Conservation (phyloP, 2,888 invertebrate species). For the Clunio marinus region DNA sequence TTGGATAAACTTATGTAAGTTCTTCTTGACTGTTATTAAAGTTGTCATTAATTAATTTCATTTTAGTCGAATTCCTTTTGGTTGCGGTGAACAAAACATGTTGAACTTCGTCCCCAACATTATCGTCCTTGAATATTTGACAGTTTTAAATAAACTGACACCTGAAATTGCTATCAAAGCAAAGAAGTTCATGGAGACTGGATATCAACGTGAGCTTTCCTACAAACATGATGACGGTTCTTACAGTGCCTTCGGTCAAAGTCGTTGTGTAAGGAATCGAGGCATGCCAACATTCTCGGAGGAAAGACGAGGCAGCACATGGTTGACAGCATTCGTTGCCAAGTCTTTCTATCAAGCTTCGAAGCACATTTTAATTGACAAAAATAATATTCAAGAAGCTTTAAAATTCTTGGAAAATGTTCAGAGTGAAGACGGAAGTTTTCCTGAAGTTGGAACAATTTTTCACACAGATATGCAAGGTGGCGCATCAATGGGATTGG, state of each 20-base stretch:
- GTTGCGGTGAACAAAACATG: constrained; percentile 65
- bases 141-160: constrained; percentile 63
- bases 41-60: constrained; percentile 49
- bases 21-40: background rate
- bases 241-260: constrained; percentile 58
- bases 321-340: constrained; percentile 63
- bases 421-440: constrained; percentile 66
- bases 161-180: constrained; percentile 61
- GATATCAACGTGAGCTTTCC: constrained; percentile 58
- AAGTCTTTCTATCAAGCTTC: constrained; percentile 58
- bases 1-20: constrained; percentile 56
- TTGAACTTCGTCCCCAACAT: constrained; percentile 67
- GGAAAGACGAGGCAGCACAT: constrained; percentile 54
- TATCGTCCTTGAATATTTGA: constrained; percentile 62
- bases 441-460: constrained; percentile 54
- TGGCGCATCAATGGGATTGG: constrained; percentile 56
- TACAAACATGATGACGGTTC: constrained; percentile 58
- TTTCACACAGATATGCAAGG: constrained; percentile 56
- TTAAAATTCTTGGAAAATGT: constrained; percentile 55
- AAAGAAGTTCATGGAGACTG: constrained; percentile 48
- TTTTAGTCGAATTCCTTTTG: constrained; percentile 57
- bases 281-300: too few relatives aligned
- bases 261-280: too few relatives aligned
- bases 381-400: constrained; percentile 53
- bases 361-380: constrained; percentile 54